Base-by-base conservation (phyloP, 2,888 invertebrate genomes). In the Parelbella ahira region DNA sequence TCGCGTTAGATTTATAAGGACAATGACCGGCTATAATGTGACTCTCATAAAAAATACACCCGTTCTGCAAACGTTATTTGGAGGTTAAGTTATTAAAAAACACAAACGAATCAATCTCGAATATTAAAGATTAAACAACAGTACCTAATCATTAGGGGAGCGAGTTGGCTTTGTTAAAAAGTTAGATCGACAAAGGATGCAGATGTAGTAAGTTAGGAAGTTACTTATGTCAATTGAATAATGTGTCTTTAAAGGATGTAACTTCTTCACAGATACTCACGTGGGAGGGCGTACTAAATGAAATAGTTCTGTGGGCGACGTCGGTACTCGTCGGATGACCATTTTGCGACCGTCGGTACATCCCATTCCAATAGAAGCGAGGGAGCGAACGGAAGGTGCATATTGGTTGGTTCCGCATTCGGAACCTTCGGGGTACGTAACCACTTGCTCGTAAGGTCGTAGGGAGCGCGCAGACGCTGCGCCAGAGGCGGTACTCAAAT, bases 281-380 rank as follows among this genome's bases (percentile, higher is more conserved):
- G 93, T 93, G 67, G 93, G 92, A 68, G 94, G 94, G 87, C 93
- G 93, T 54, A 94, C 93, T 81, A 95, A 92, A 86, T 93, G 95
- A 71, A 95, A 93, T 56, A 96, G 89, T 84, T 95, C 95, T 54
- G 93, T 92, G 44, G 95, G 95, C 54, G 95, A 94, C 37, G 94
- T 94, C 43, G 95, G 95, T 56, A 95, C 94, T 65, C 94, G 89
- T 60, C 93, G 88, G 59, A 95, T 94, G 59, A 94, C 94, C 89
- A 96, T 90, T 84, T 93, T 94, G 58, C 93, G 91, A 29, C 96
- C 96, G 79, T 96, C 95, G 24, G 95, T 95, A 49, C 95, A 95
- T 18, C 96, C 96, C 91, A 96, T 93, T 34, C 95, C 95, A 56
- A 95, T 94, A 34, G 95, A 94, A 42, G 94, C 94, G 58, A 94